A percentile compares a stretch with the other conserved stretches of the same genome.
These are phyloP conservation scores for Lordiphosa collinella DNA, from an alignment of 1,140 invertebrate species.

Conservation along the genomic window DNA sequence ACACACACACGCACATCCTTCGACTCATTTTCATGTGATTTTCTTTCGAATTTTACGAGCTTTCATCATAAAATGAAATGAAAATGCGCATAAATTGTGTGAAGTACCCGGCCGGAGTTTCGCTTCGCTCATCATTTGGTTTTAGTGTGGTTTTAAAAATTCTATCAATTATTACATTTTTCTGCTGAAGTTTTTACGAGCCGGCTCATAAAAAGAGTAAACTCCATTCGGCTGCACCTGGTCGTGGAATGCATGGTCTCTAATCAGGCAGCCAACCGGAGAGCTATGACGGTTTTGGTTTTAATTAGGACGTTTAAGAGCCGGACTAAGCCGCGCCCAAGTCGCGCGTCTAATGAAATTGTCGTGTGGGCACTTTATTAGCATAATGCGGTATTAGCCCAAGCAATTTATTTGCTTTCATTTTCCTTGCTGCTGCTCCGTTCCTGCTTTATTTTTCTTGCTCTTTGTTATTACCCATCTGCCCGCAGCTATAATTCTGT, in stretches of 20 bases:
- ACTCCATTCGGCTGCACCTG: conserved; percentile 29
- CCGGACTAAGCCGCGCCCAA: conserved; percentile 17
- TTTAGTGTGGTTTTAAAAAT: conserved; percentile 64
- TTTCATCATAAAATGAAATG: conserved; percentile 69
- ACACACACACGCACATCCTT: conserved; percentile 15
- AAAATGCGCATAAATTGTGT: conserved; percentile 72
- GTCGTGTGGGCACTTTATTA: conserved; percentile 66
- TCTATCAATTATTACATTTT: conserved; percentile 62
- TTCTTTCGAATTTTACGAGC: conserved; percentile 69
- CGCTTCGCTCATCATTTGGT: conserved; percentile 16
- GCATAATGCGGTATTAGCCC: conserved; percentile 53
- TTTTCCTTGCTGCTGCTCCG: conserved; percentile 9
- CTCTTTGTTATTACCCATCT: conserved; percentile 66
- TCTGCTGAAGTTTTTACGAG: conserved; percentile 42
- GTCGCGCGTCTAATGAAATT: conserved; percentile 57
- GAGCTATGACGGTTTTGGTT: conserved; percentile 28
- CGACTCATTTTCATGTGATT: conserved; percentile 23
- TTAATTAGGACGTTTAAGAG: conserved; percentile 61
- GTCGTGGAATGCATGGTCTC: conserved; percentile 11
- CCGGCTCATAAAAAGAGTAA: conserved; percentile 39
- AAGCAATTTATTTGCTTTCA: conserved; percentile 41
- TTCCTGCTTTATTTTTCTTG: conserved; percentile 19
- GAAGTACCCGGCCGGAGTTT: conserved; percentile 25
- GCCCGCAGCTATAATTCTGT: conserved; percentile 68
- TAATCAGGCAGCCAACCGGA: conserved; percentile 13